Base-by-base conservation (phyloP, 1,140 invertebrate species). In the Apis florea region DNA sequence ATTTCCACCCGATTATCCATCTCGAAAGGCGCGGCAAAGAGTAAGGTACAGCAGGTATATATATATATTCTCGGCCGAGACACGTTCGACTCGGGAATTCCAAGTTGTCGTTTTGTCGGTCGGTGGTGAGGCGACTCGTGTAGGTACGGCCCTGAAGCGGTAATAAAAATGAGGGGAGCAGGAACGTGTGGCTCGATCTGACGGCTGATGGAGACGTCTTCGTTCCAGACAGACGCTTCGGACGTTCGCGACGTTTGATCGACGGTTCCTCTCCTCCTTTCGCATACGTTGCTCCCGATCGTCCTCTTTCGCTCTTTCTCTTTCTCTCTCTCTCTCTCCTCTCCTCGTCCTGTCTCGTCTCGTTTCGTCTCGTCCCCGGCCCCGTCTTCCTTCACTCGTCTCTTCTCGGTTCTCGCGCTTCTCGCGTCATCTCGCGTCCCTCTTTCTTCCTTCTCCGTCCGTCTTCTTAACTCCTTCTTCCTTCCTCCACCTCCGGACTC, bases 161-260 rank as follows among this genome's bases (percentile, higher is more conserved):
- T 83, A 88, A 90, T 91, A 91, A 90, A 90, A 90, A 85, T 87
- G 88, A 86, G 82, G 63, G 82, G 84, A 83, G 79, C 64, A 82
- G 64, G 76, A 84, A 85, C 82, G 84, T 83, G 84, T 84, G 77
- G 82, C 83, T 85, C 82, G 85, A 89, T 87, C 89, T 87, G 89
- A 91, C 83, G 86, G 81, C 51, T 89, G 91, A 93, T 92, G 90
- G 92, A 93, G 91, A 93, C 88, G 88, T 91, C 91, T 89, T 90
- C 90, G 90, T 88, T 90, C 76, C 85, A 88, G 90, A 91, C 89
- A 91, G 88, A 90, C 88, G 90, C 84, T 80, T 91, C 84, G 88
- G 91, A 91, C 83, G 84, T 59, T 88, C 68, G 85, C 85, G 87
- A 91, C 90, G 87, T 90, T 92, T 93, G 92, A 93, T 92, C 89